These are phyloP conservation scores for Yponomeuta malinellus DNA, from an alignment of 2,888 invertebrate species.

Conservation along the genomic window DNA sequence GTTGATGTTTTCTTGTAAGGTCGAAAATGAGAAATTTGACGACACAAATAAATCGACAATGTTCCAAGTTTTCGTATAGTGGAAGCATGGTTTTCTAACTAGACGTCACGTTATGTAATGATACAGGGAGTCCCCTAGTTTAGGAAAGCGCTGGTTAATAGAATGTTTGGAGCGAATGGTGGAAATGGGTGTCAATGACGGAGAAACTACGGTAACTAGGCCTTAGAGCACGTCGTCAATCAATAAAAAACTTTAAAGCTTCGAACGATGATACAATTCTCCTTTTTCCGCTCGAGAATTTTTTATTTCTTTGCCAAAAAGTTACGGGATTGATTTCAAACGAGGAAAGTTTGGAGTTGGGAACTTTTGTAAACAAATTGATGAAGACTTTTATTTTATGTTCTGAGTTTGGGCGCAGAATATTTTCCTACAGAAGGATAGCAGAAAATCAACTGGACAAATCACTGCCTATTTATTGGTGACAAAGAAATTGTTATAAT, in stretches of 20 bases:
- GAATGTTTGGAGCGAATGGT: too few relatives aligned
- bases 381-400: background rate
- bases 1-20: too few relatives aligned
- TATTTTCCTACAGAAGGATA: background rate
- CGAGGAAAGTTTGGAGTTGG: background rate
- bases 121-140: too few relatives aligned
- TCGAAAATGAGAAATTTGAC: too few relatives aligned
- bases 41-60: too few relatives aligned
- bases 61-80: too few relatives aligned
- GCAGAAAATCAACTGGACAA: background rate
- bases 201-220: background rate
- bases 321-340: background rate
- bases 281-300: background rate
- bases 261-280: background rate
- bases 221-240: background rate
- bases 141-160: too few relatives aligned
- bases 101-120: too few relatives aligned
- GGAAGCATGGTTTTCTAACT: too few relatives aligned
- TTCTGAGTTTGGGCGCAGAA: background rate
- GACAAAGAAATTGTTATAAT: too few relatives aligned
- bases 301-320: background rate
- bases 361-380: background rate
- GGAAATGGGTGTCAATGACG: background rate
- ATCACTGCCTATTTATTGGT: too few relatives aligned
- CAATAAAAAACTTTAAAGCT: background rate